Evolutionary conservation across 1,140 invertebrate genomes (phyloP), one percentile per base, ranked within the genome.

Genomic region (Ooceraea biroi): DNA sequence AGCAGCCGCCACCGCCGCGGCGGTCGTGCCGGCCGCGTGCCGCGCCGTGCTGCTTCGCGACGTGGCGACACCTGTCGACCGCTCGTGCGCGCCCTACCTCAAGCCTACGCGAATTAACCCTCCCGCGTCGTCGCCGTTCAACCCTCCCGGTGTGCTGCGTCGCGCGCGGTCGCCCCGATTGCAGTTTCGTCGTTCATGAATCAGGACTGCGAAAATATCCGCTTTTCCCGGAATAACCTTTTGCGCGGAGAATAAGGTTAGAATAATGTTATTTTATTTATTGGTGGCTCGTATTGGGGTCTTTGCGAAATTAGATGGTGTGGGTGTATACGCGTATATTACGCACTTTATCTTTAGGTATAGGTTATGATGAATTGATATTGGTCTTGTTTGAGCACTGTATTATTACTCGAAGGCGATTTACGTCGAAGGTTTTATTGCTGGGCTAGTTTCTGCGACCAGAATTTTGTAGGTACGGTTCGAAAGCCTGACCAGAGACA

Each of bases 1-100:
- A n/a, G n/a, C 4, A 17, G n/a, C n/a, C 27, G 14, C 73, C 25
- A n/a, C n/a, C 17, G 10, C 30, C 55, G 71, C 25, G 27, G n/a
- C n/a, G n/a, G n/a, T 3, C 10, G 17, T 1, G 30, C 30, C 1
- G 48, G 11, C 25, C 46, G 57, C n/a, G 41, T 17, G 41, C 22
- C 58, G 17, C n/a, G 73, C 27, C 25, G 57, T 17, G 11, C 60
- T 83, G 78, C 74, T 65, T 87, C 83, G 90, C 68, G 89, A 77
- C 63, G 90, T 91, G 90, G 90, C 90, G 90, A 91, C 90, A 91
- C 90, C 90, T 91, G 89, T 72, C 88, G 90, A 84, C 66, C 71
- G 50, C 86, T 87, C 30, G 78, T 83, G 84, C 87, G 85, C 84
- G 87, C 71, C 87, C 87, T 89, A 89, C 87, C 87, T 85, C 87